phyloP scores from a whole-genome alignment of 2,113 vertebrate genomes.

The Xenopus laevis region DNA sequence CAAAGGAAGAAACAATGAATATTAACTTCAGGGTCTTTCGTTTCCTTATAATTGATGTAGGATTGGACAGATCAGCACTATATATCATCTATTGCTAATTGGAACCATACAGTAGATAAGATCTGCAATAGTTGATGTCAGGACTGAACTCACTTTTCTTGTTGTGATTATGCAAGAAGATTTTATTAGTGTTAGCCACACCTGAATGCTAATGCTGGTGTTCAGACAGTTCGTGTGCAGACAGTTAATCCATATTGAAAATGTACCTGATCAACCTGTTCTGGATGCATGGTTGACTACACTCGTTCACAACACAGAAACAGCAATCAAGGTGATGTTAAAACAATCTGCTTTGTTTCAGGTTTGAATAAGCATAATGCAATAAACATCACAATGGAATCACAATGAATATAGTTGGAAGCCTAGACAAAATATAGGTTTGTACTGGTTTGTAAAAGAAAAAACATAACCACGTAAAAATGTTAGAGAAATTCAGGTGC shows the following conservation, averaged over 20 bases:
- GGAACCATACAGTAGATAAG: no score
- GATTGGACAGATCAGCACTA: no score
- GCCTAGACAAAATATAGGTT: not conserved
- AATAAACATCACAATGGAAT: conserved; percentile 13
- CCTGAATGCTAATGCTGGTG: conserved; percentile 14
- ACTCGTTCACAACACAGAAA: conserved; percentile 38
- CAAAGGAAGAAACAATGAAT: no score
- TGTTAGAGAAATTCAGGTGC: no score
- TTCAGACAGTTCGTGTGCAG: conserved; percentile 23
- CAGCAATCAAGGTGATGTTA: conserved; percentile 28
- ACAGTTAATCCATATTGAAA: conserved; percentile 41
- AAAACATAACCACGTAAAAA: no score
- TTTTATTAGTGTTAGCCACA: conserved; percentile 14
- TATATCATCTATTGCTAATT: no score
- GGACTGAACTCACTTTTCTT: no score
- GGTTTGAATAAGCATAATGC: conserved; percentile 29
- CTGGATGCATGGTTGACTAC: conserved; percentile 39
- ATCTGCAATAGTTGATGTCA: no score
- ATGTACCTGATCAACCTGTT: conserved; percentile 38
- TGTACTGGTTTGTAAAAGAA: no score
- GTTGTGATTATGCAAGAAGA: not conserved
- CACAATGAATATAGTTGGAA: not conserved
- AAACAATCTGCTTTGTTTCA: conserved; percentile 34
- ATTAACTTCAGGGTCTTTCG: no score
- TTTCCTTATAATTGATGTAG: no score